A percentile compares a stretch with the other conserved stretches of the same genome.
These are phyloP conservation scores for Aurelia sp. DNA, from an alignment of 30 jellyfish, hydroid and myxozoan species.

Conservation along the genomic window DNA sequence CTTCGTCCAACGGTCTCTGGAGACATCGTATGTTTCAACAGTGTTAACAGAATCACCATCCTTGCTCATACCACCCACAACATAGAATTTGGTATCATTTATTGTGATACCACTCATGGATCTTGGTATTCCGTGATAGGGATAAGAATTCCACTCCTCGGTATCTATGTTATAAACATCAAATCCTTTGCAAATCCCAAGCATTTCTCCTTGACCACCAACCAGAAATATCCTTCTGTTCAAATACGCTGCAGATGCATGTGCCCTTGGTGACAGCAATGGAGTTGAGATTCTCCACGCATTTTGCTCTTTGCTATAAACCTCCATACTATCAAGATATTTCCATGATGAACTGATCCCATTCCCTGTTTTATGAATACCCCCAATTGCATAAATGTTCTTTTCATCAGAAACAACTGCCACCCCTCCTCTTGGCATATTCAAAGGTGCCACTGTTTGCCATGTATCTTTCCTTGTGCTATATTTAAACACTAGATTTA, in stretches of 20 bases:
- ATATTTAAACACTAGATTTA: constrained; percentile 68
- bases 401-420: constrained; percentile 84
- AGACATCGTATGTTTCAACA: constrained; percentile 84
- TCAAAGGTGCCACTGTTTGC: constrained; percentile 83
- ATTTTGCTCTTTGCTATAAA: constrained; percentile 68
- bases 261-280: constrained; percentile 82
- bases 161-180: constrained; percentile 79
- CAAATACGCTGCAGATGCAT: constrained; percentile 84
- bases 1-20: constrained; percentile 92
- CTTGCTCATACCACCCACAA: constrained; percentile 92
- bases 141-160: constrained; percentile 85
- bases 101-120: constrained; percentile 92
- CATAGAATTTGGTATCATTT: constrained; percentile 74
- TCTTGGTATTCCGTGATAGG: constrained; percentile 89
- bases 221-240: constrained; percentile 78
- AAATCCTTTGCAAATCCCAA: constrained; percentile 83
- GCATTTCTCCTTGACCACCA: constrained; percentile 97
- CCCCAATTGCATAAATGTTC: constrained; percentile 88
- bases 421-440: constrained; percentile 87
- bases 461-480: constrained; percentile 89
- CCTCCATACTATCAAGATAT: constrained; percentile 89
- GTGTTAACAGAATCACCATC: constrained; percentile 90
- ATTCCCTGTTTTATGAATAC: constrained; percentile 80
- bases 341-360: constrained; percentile 83
- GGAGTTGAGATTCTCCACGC: constrained; percentile 74